These are phyloP conservation scores for Vipera latastei DNA, from an alignment of 2,797 vertebrate species.

Conservation along the genomic window DNA sequence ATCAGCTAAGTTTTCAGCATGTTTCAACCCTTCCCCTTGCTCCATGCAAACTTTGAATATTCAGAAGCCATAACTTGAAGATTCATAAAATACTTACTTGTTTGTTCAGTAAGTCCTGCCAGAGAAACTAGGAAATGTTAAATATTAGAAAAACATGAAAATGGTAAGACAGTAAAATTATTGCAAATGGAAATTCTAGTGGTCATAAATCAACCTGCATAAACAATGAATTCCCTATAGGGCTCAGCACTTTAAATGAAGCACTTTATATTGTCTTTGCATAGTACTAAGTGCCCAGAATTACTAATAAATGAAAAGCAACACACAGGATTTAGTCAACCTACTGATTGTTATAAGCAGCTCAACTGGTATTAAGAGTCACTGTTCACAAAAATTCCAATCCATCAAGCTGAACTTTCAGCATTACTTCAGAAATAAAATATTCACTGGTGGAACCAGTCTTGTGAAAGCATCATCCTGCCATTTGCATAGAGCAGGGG, in stretches of 20 bases:
- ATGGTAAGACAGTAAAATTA: not conserved
- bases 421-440: not conserved
- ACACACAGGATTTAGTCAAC: not conserved
- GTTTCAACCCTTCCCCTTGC: not conserved
- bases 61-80: not conserved
- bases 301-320: not conserved
- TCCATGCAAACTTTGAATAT: not conserved
- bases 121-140: not conserved
- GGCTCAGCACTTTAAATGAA: not conserved
- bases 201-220: not conserved
- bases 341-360: not conserved
- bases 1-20: not conserved
- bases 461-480: accelerated
- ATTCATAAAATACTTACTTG: not conserved
- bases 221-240: not conserved
- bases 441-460: accelerated
- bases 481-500: accelerated
- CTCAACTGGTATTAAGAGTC: not conserved
- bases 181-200: not conserved
- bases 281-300: not conserved
- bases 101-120: not conserved
- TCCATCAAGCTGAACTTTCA: not conserved
- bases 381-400: slow-evolving; percentile 10
- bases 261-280: not conserved
- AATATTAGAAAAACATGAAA: not conserved